Percentiles rank a stretch among this genome's conserved stretches.
Conservation (phyloP, 2,888 invertebrate genomes). For the Shargacucullia verbasci region DNA sequence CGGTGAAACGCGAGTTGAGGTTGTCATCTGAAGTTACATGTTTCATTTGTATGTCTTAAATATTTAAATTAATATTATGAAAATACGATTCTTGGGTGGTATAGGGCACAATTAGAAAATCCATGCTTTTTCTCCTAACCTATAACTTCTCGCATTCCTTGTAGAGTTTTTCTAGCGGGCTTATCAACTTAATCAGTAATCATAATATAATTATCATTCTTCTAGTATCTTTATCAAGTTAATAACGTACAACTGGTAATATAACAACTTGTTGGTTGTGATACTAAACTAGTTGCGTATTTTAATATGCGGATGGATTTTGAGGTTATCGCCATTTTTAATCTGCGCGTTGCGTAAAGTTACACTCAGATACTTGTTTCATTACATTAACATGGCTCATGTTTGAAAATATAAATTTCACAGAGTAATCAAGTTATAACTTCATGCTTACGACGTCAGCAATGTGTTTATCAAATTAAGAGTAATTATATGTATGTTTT, state of each 20-base stretch:
- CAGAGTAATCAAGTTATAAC: slow-evolving; percentile 8
- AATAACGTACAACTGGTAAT: slow-evolving; percentile 23
- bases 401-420: slow-evolving; percentile 15
- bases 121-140: no score
- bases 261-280: slow-evolving; percentile 27
- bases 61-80: no score
- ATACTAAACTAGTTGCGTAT: slow-evolving; percentile 52
- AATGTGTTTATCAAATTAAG: no score
- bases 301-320: slow-evolving; percentile 74
- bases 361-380: slow-evolving; percentile 15
- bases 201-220: slow-evolving; percentile 11
- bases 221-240: slow-evolving; percentile 7
- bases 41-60: no score
- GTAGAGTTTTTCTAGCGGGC: slow-evolving; percentile 7
- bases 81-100: no score
- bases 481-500: no score
- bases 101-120: no score
- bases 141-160: slow-evolving; percentile 6
- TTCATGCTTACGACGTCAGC: neutral
- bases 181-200: slow-evolving; percentile 23
- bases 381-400: slow-evolving; percentile 11
- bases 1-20: no score
- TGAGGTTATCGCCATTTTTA: slow-evolving; percentile 70
- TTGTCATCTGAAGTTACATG: no score
- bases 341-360: slow-evolving; percentile 62